These are phyloP conservation scores for Drosophila bifasciata DNA, from an alignment of 1,140 invertebrate genomes.

Conservation along the genomic window DNA sequence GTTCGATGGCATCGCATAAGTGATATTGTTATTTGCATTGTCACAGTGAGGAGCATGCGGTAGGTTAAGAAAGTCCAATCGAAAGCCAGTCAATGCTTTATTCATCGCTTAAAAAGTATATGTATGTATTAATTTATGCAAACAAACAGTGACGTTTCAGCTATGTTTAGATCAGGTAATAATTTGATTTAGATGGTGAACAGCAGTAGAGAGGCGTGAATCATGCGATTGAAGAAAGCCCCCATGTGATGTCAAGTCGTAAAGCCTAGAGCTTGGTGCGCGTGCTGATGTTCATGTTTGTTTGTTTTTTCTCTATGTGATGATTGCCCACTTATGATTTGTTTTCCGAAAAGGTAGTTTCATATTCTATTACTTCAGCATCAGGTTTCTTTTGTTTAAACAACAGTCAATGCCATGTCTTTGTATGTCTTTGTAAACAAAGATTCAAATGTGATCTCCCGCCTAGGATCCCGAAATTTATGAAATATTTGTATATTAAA, in stretches of 20 bases:
- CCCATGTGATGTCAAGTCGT: slow-evolving; percentile 33
- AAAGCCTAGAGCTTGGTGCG: slow-evolving; percentile 8
- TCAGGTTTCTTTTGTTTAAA: slow-evolving; percentile 54
- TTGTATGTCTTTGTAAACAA: slow-evolving; percentile 11
- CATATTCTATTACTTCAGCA: slow-evolving; percentile 32
- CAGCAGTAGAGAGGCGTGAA: slow-evolving; percentile 3
- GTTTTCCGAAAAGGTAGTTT: slow-evolving; percentile 18
- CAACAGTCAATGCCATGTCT: slow-evolving; percentile 14
- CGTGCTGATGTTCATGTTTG: slow-evolving; percentile 39
- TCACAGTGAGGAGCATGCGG: slow-evolving; percentile 37
- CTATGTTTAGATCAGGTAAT: slow-evolving; percentile 4
- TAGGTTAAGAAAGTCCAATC: slow-evolving; percentile 28
- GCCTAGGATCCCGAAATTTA: no score
- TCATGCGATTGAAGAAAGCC: slow-evolving; percentile 31
- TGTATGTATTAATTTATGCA: slow-evolving; percentile 6
- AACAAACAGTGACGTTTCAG: slow-evolving; percentile 37
- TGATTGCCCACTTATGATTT: slow-evolving; percentile 47
- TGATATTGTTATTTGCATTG: slow-evolving; percentile 28
- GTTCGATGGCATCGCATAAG: slow-evolving; percentile 26
- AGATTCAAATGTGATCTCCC: slow-evolving; percentile 1
- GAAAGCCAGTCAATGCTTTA: slow-evolving; percentile 7
- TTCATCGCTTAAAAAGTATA: slow-evolving; percentile 36
- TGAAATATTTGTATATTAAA: no score
- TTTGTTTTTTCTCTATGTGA: slow-evolving; percentile 4
- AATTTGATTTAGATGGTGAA: slow-evolving; percentile 12